A percentile compares a stretch with the other conserved stretches of the same genome.
These are phyloP conservation scores for Engystomops pustulosus DNA, from an alignment of 2,113 vertebrate species.

Conservation along the genomic window DNA sequence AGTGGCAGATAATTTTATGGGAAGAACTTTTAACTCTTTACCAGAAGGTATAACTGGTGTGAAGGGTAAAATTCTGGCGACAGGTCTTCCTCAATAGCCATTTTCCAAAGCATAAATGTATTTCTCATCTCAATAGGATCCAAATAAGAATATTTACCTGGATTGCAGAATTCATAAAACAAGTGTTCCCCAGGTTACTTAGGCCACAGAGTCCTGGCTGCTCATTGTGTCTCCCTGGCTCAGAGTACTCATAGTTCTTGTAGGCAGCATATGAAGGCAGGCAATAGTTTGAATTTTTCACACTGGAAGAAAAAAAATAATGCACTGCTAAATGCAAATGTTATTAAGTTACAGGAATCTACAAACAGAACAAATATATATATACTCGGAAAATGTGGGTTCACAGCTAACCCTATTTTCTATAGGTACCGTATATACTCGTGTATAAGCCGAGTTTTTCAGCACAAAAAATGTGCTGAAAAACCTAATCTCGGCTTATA, in stretches of 20 bases:
- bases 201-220: constrained; percentile 94
- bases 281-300: constrained; percentile 98
- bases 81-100: no score
- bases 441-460: no score
- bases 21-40: no score
- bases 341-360: background rate
- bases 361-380: background rate
- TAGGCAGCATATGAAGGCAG: constrained; percentile 91
- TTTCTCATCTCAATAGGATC: background rate
- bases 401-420: constrained; percentile 80
- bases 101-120: no score
- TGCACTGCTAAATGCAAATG: constrained; percentile 9
- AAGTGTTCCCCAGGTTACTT: constrained; percentile 98
- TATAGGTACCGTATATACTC: constrained; percentile 76
- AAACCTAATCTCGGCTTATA: no score
- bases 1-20: no score
- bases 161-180: constrained; percentile 99
- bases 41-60: no score
- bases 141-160: constrained; percentile 79
- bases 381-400: constrained; percentile 71
- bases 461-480: no score
- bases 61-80: no score
- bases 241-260: constrained; percentile 94
- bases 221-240: constrained; percentile 90
- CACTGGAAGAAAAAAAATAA: constrained; percentile 78